A percentile compares a stretch with the other conserved stretches of the same genome.
These are phyloP conservation scores for Actinia tenebrosa DNA, from an alignment of 64 coral and sea anemone species.

Conservation along the genomic window DNA sequence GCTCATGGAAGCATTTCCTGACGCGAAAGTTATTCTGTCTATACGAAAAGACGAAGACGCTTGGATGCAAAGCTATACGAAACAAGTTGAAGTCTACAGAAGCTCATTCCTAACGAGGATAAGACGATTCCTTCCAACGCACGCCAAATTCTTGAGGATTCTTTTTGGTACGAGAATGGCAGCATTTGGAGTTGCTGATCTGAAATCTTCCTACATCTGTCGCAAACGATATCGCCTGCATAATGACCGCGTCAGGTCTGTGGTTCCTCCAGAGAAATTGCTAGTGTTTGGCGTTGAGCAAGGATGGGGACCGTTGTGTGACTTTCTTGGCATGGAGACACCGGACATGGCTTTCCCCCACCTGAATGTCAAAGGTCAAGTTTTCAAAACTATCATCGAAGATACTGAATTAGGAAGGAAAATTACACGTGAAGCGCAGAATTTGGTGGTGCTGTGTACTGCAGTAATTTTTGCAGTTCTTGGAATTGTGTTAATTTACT, in stretches of 20 bases:
- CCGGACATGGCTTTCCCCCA: slow-evolving; percentile 11
- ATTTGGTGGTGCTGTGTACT: background rate
- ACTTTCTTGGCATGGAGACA: background rate
- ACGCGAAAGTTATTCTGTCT: no score
- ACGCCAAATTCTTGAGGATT: background rate
- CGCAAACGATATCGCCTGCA: slow-evolving; percentile 19
- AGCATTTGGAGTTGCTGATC: background rate
- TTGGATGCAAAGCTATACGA: no score
- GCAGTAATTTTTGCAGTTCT: background rate
- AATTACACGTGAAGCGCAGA: background rate
- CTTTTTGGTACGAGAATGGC: background rate
- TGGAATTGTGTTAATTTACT: background rate
- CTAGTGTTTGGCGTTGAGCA: background rate
- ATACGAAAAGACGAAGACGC: no score
- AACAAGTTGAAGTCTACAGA: no score
- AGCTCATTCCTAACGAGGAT: no score
- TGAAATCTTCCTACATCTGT: background rate
- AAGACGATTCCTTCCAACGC: no score
- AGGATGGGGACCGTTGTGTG: slow-evolving; percentile 29
- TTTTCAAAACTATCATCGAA: background rate
- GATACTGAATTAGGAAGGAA: background rate
- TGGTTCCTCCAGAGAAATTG: slow-evolving; percentile 9
- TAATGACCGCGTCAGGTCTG: slow-evolving; percentile 18
- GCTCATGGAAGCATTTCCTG: no score
- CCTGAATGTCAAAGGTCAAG: slow-evolving; percentile 5